phyloP scores from a whole-genome alignment of 2,797 vertebrate genomes.

The Tapera naevia region DNA sequence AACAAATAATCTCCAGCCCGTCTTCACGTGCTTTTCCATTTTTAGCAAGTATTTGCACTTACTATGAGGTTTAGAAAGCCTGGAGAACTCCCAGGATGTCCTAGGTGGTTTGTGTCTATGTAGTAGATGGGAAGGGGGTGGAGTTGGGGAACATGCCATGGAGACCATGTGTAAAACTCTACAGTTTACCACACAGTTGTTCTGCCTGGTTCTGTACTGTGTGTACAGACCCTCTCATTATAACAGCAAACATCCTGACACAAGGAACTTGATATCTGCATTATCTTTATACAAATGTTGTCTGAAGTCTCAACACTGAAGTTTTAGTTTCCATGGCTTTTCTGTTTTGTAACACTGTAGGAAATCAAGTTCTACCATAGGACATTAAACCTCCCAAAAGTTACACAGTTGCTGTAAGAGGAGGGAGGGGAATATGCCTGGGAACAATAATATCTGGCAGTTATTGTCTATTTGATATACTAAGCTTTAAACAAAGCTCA shows the following conservation, averaged over 20 bases:
- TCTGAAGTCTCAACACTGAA: background rate
- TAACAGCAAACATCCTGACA: background rate
- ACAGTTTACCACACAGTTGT: background rate
- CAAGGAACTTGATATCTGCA: background rate
- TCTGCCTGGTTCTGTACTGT: background rate
- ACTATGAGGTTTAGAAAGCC: background rate
- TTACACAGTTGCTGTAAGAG: background rate
- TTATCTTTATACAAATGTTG: background rate
- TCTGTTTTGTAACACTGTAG: background rate
- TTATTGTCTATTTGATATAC: background rate
- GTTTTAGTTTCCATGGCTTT: background rate
- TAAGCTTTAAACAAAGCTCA: conserved; percentile 54
- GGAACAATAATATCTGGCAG: conserved; percentile 12
- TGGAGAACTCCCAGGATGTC: background rate
- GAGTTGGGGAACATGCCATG: background rate
- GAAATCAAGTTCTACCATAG: background rate
- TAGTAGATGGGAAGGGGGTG: background rate
- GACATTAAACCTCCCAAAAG: background rate
- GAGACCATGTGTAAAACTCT: background rate
- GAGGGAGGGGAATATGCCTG: background rate
- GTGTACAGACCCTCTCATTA: background rate
- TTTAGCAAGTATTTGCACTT: background rate
- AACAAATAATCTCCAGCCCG: background rate
- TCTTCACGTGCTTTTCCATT: background rate
- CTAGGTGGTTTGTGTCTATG: too few relatives aligned